These are phyloP conservation scores for Sorex fumeus DNA, from an alignment of 2,113 vertebrate genomes.

Conservation along the genomic window DNA sequence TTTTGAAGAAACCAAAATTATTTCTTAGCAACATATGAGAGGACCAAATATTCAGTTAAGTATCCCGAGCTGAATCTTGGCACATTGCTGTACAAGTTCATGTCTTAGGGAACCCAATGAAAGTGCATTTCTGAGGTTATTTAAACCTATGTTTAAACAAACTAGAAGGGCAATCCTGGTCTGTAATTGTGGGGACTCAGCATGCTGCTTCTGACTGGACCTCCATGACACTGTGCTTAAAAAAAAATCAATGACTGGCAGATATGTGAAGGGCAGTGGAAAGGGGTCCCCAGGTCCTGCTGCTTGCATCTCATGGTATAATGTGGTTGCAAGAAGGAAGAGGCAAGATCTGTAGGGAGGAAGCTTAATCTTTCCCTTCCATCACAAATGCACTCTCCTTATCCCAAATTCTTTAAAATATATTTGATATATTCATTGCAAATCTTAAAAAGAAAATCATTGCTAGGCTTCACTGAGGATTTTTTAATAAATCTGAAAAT, in stretches of 20 bases:
- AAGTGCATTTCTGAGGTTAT: not conserved
- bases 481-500: constrained; percentile 8
- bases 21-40: constrained; percentile 18
- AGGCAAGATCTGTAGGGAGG: not conserved
- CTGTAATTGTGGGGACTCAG: not conserved
- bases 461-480: not conserved
- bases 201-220: not conserved
- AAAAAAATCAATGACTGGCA: not conserved
- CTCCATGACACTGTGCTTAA: not conserved
- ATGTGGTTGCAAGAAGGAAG: not conserved
- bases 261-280: not conserved
- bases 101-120: not conserved
- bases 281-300: not conserved
- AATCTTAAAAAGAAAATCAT: not conserved
- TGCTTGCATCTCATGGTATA: not conserved
- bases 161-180: not conserved
- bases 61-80: not conserved
- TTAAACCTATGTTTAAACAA: constrained; percentile 28
- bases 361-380: not conserved
- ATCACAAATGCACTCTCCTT: constrained; percentile 8
- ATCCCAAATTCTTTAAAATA: constrained; percentile 27
- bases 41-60: not conserved
- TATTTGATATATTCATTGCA: constrained; percentile 44
- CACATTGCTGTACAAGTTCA: not conserved
- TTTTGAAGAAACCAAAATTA: constrained; percentile 44